phyloP scores from a whole-genome alignment of 2,113 vertebrate genomes.

The Ia io region DNA sequence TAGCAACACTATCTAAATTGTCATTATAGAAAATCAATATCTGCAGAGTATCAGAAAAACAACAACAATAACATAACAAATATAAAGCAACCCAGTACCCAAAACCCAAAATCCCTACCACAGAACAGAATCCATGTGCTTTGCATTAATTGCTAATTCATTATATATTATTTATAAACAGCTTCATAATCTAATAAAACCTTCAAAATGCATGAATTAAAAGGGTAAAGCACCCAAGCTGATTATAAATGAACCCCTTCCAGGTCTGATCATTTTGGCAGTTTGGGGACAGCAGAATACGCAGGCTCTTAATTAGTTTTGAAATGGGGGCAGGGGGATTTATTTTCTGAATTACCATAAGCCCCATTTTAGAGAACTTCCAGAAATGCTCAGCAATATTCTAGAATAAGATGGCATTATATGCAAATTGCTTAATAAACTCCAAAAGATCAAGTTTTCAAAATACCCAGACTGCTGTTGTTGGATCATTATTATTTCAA shows the following conservation, averaged over 20 bases:
- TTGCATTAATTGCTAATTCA: background rate
- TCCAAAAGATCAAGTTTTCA: conserved; percentile 51
- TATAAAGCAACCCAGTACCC: background rate
- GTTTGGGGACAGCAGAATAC: background rate
- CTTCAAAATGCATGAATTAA: background rate
- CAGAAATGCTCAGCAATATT: conserved; percentile 12
- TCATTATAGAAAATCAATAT: conserved; percentile 20
- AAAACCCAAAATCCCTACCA: background rate
- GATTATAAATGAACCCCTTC: background rate
- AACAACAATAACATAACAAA: background rate
- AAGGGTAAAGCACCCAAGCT: background rate
- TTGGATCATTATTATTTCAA: conserved; percentile 49
- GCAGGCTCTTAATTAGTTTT: background rate
- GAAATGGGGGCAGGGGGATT: background rate
- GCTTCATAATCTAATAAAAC: background rate
- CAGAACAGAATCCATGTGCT: background rate
- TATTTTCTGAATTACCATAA: background rate
- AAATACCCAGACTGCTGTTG: conserved; percentile 35
- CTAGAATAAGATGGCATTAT: background rate
- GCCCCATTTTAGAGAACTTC: background rate
- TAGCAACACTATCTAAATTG: background rate
- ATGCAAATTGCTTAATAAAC: conserved; percentile 58
- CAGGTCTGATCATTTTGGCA: background rate
- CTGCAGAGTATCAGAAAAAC: background rate
- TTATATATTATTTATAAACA: background rate